These are phyloP conservation scores for Unio pictorum DNA, from an alignment of 2,888 invertebrate species.

Conservation along the genomic window DNA sequence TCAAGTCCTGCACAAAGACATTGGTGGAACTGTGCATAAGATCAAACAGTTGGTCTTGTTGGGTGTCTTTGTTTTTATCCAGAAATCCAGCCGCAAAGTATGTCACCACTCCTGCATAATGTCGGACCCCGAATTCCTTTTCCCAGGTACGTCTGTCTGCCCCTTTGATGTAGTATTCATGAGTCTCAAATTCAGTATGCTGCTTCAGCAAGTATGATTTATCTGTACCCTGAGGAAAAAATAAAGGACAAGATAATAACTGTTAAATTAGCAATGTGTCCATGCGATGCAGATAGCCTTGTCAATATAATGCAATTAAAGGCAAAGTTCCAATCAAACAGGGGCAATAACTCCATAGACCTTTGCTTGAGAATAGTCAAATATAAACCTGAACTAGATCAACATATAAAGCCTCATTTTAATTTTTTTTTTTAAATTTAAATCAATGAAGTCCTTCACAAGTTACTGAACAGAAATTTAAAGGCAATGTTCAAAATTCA, in stretches of 20 bases:
- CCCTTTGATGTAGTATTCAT: constrained; percentile 59
- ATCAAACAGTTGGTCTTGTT: constrained; percentile 65
- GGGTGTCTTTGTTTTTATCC: constrained; percentile 66
- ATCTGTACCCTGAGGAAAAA: constrained; percentile 52
- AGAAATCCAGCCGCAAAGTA: constrained; percentile 59
- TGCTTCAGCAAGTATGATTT: constrained; percentile 62
- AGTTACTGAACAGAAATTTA: no score
- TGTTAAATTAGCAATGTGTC: background rate
- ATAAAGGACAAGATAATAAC: background rate
- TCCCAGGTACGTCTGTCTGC: constrained; percentile 59
- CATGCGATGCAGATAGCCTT: no score
- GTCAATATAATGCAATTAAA: no score
- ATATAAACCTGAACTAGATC: no score
- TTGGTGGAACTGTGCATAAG: constrained; percentile 62
- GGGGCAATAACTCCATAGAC: no score
- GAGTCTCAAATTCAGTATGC: constrained; percentile 56
- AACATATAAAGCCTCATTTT: no score
- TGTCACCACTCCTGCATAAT: constrained; percentile 61
- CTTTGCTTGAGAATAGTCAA: no score
- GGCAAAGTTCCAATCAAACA: no score
- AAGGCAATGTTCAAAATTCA: no score
- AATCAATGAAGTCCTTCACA: no score
- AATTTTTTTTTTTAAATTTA: no score
- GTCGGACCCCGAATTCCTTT: constrained; percentile 60
- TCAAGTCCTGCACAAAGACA: constrained; percentile 60